Percentiles rank a stretch among this genome's conserved stretches.
Conservation (phyloP, 2,797 vertebrate genomes). For the Ctenopoma multispine region DNA sequence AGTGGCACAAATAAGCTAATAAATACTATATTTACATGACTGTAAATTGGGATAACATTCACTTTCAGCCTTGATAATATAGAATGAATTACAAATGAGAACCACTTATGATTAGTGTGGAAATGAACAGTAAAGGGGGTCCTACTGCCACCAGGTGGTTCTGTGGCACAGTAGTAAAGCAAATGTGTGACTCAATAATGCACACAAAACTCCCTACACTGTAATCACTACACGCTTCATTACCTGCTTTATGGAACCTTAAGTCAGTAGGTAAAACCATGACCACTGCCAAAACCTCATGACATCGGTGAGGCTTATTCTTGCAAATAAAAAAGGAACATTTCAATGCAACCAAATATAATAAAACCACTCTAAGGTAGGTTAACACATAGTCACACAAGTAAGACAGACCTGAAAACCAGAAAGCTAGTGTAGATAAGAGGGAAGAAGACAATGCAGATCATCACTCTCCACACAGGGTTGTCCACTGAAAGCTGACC, state of each 20-base stretch:
- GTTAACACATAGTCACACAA: no score
- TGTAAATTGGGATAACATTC: not conserved
- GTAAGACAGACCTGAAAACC: slow-evolving; percentile 82
- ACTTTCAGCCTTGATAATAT: not conserved
- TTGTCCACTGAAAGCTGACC: slow-evolving; percentile 92
- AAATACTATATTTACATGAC: no score
- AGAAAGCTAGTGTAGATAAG: slow-evolving; percentile 88
- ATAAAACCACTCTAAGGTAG: not conserved
- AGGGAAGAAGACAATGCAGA: slow-evolving; percentile 90
- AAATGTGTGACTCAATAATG: no score
- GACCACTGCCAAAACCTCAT: no score
- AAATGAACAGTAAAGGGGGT: no score
- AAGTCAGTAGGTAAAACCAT: no score
- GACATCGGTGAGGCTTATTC: no score
- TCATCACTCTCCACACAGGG: slow-evolving; percentile 86
- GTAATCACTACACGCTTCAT: no score
- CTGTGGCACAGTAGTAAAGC: no score
- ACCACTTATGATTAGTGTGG: no score
- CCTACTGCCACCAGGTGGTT: not conserved
- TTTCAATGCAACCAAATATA: not conserved
- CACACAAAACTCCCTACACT: no score
- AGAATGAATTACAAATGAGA: not conserved
- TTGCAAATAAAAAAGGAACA: not conserved
- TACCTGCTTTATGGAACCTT: no score
- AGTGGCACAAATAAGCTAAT: not conserved